phyloP scores from a whole-genome alignment of 2,113 vertebrate genomes.

The Ptyas mucosa region DNA sequence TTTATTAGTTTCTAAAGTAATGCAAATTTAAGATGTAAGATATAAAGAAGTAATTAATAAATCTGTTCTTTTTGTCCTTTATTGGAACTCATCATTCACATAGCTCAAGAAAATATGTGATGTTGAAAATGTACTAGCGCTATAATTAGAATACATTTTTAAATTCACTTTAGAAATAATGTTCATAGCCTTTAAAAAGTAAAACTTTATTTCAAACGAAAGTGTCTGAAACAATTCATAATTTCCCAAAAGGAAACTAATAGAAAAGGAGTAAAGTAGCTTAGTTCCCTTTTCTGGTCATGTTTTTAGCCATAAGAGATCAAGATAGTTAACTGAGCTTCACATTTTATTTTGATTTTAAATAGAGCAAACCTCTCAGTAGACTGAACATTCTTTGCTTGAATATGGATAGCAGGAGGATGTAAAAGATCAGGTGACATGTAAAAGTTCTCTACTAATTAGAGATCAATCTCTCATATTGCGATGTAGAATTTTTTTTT shows the following conservation, averaged over 20 bases:
- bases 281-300: not conserved
- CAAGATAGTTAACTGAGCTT: not conserved
- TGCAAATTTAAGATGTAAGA: slow-evolving; percentile 10
- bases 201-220: slow-evolving; percentile 3
- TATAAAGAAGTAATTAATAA: slow-evolving; percentile 1
- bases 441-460: not conserved
- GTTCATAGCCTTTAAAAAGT: not conserved
- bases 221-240: slow-evolving; percentile 7
- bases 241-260: not conserved
- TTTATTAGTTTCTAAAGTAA: slow-evolving; percentile 10
- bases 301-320: not conserved
- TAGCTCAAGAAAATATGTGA: slow-evolving; percentile 28
- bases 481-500: not conserved
- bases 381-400: not conserved
- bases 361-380: not conserved
- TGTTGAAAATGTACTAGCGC: not conserved
- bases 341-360: not conserved
- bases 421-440: not conserved
- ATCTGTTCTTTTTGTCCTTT: not conserved
- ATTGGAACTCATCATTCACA: slow-evolving; percentile 11
- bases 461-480: not conserved
- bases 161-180: not conserved
- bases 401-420: not conserved
- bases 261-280: not conserved
- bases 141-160: not conserved